Base-by-base conservation (phyloP, 1,140 invertebrate genomes). In the Pogonomyrmex barbatus region DNA sequence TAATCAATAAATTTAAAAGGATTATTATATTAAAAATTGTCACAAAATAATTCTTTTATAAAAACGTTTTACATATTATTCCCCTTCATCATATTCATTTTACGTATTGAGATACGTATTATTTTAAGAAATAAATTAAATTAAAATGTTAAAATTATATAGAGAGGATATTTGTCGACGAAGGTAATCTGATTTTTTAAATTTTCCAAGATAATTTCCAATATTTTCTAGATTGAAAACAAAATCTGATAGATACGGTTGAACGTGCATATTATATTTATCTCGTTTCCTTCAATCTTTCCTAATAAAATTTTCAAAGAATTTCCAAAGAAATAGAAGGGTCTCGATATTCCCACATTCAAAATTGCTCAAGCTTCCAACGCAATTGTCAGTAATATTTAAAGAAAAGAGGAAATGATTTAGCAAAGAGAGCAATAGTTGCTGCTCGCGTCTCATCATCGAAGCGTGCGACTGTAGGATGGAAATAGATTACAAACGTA, bases 401-500 rank as follows among this genome's bases (percentile, higher is more conserved):
- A 79, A 90, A 86, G 52, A 56, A 85, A 86, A 50, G 52, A 73
- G 89, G 76, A 90, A 90, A 88, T 85, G 77, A 89, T 65, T 86
- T 76, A 78, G 83, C 78, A 76, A 45, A 30, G 60, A 73, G 45
- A 79, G 77, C 54, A 65, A 76, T 24, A 65, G 67, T 85, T 50
- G 60, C 56, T 58, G 30, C 75, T 54, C 47, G 54, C 71, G 30
- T 75, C 52, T 79, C 62, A 42, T 85, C 62, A 39, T 75, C 47
- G 67, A 86, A 85, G 81, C 63, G 79, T 58, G 67, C 86, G 54
- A 36, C 56, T 42, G 75, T 77, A 71, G 52, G 63, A 62, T 90
- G 47, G 78, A 89, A 92, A 91, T 92, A 92, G 85, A 90, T 89
- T 86, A 90, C 78, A 90, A 91, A 89, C 68, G 90, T 85, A 87